Base-by-base conservation (phyloP, 1,140 invertebrate genomes). In the Coptotermes formosanus region DNA sequence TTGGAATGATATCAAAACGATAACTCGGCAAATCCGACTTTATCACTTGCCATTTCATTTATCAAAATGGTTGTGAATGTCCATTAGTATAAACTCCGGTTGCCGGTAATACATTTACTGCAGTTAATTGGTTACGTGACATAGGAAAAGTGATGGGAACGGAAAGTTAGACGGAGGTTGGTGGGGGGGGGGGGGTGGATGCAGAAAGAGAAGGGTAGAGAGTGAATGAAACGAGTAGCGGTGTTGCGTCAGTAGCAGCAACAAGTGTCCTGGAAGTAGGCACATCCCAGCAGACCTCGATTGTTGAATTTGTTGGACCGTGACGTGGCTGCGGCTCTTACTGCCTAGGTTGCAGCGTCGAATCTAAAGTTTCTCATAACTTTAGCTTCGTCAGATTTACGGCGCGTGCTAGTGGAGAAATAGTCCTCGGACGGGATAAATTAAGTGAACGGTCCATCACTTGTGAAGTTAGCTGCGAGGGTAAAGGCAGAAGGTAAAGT, bases 41-140 rank as follows among this genome's bases (percentile, higher is more conserved):
- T 75, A 75, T 75, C 64, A 75, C 64, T 75, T 75, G 4, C 64
- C 64, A 75, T 75, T 75, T 75, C 64, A 75, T 75, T 75, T 75
- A 30, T 75, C 64, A 75, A 30, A 75, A 25, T 75, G 64, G 64
- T 30, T 75, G 64, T 75, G 64, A 75, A 75, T 75, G 64, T 30
- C 64, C 64, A 75, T 75, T 75, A 75, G 64, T 75, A 75, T 75
- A 75, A 75, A 75, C 64, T 25, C 64, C n/a, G 64, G 64, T n/a
- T n/a, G n/a, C 64, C 1, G 64, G 64, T 75, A 75, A 75, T 75
- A 30, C 8, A 7, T 75, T 75, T 75, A 75, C 64, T 75, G 64
- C 64, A 30, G 64, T 75, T 75, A 75, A 75, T 75, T 75, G 64
- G 64, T 25, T 75, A 8, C n/a, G 25, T 75, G 64, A 75, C 64